phyloP scores from a whole-genome alignment of 1,140 invertebrate species.

The Drosophila lowei region DNA sequence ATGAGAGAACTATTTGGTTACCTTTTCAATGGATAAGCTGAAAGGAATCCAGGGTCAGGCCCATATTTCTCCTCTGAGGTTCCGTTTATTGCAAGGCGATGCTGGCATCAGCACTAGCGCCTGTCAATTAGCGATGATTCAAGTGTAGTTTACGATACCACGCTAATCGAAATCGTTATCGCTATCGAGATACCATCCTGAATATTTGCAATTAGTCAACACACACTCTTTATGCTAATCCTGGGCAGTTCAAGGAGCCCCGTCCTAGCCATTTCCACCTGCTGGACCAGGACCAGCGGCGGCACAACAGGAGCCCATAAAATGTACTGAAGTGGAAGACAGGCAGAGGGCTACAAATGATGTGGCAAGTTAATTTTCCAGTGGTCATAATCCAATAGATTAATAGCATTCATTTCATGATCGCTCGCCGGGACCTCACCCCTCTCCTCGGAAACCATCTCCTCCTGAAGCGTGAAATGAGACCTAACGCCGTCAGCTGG shows the following conservation, averaged over 20 bases:
- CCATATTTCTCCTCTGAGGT: too few relatives aligned
- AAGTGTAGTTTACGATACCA: too few relatives aligned
- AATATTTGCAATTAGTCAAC: conserved; percentile 1
- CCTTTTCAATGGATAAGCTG: neutral
- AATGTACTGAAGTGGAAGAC: conserved; percentile 17
- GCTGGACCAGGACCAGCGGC: conserved; percentile 5
- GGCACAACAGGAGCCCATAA: conserved; percentile 23
- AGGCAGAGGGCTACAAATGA: conserved; percentile 45
- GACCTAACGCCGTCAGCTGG: conserved; percentile 2
- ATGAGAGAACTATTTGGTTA: conserved; percentile 2
- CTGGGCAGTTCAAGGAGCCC: too few relatives aligned
- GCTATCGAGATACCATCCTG: neutral
- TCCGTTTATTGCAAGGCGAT: too few relatives aligned
- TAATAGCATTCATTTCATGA: conserved; percentile 49
- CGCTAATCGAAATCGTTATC: too few relatives aligned
- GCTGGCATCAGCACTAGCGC: too few relatives aligned
- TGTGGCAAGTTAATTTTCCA: conserved; percentile 72
- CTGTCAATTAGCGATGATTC: too few relatives aligned
- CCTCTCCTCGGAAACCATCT: neutral
- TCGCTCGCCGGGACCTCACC: neutral
- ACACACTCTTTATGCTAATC: conserved; percentile 9
- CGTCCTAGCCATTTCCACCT: conserved; percentile 11
- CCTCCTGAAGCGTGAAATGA: conserved; percentile 13
- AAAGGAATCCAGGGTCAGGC: neutral
- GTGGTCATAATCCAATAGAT: conserved; percentile 66